phyloP scores from a whole-genome alignment of 2,113 vertebrate genomes.

The Solenodon paradoxus region DNA sequence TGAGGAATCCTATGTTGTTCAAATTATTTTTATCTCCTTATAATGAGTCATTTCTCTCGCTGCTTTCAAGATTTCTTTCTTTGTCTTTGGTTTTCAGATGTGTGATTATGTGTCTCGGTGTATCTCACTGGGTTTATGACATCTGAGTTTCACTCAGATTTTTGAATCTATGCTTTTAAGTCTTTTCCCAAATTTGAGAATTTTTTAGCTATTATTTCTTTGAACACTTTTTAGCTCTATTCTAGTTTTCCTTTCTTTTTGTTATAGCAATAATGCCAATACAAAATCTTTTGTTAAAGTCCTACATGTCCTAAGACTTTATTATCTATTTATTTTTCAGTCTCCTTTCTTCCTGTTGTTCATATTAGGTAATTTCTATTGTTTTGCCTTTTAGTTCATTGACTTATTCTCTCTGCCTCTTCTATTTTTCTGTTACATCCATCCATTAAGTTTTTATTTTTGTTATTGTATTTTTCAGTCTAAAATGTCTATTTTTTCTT shows the following conservation, averaged over 20 bases:
- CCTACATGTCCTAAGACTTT: not conserved
- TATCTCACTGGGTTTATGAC: not conserved
- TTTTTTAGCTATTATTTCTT: not conserved
- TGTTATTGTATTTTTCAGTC: not conserved
- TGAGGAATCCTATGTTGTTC: not conserved
- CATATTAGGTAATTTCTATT: not conserved
- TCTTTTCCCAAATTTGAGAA: not conserved
- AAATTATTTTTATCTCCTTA: not conserved
- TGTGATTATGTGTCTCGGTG: not conserved
- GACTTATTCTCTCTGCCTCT: not conserved
- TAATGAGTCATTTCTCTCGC: not conserved
- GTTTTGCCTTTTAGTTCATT: not conserved
- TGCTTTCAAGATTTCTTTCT: not conserved
- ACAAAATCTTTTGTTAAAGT: not conserved
- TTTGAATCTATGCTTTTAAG: not conserved
- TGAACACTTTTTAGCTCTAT: not conserved
- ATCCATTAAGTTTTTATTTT: not conserved
- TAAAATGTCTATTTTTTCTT: not conserved
- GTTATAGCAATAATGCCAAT: not conserved
- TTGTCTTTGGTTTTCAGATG: not conserved
- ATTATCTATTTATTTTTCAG: not conserved
- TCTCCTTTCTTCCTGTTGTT: not conserved
- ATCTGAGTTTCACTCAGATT: not conserved
- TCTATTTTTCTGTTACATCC: not conserved
- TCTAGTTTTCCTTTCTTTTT: not conserved